Conservation (phyloP, 2,888 invertebrate genomes). For the Pseudococcus jackbeardsleyi region DNA sequence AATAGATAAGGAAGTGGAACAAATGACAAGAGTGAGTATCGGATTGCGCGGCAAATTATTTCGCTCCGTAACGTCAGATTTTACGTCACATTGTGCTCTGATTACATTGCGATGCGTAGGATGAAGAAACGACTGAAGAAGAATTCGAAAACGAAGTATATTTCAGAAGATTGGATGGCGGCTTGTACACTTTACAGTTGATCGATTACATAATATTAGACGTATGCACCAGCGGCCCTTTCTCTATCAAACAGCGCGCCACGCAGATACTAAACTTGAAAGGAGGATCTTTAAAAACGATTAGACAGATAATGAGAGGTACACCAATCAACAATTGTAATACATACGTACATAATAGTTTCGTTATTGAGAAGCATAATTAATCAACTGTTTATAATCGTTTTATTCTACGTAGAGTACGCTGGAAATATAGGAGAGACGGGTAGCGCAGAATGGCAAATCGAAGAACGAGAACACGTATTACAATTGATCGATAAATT, state of each 20-base stretch:
- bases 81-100: neutral
- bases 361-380: too few relatives aligned
- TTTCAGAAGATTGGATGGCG: constrained; percentile 89
- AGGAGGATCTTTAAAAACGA: constrained; percentile 91
- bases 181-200: constrained; percentile 95
- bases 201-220: constrained; percentile 91
- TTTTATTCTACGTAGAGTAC: constrained; percentile 78
- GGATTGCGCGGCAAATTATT: too few relatives aligned
- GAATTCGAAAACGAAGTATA: constrained; percentile 89
- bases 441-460: constrained; percentile 85
- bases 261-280: constrained; percentile 89
- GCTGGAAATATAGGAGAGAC: constrained; percentile 95
- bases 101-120: neutral
- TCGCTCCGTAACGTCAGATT: too few relatives aligned
- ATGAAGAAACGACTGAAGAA: constrained; percentile 73
- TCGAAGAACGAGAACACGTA: constrained; percentile 92
- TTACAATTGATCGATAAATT: constrained; percentile 94
- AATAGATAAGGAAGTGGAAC: constrained; percentile 76
- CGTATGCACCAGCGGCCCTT: constrained; percentile 81
- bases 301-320: constrained; percentile 94
- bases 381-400: too few relatives aligned
- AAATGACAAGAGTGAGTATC: constrained; percentile 61
- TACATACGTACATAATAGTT: too few relatives aligned
- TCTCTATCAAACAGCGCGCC: constrained; percentile 85
- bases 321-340: constrained; percentile 66